A percentile compares a stretch with the other conserved stretches of the same genome.
Conservation (phyloP, 1,140 invertebrate species). For the Drosophila pruinosa region DNA sequence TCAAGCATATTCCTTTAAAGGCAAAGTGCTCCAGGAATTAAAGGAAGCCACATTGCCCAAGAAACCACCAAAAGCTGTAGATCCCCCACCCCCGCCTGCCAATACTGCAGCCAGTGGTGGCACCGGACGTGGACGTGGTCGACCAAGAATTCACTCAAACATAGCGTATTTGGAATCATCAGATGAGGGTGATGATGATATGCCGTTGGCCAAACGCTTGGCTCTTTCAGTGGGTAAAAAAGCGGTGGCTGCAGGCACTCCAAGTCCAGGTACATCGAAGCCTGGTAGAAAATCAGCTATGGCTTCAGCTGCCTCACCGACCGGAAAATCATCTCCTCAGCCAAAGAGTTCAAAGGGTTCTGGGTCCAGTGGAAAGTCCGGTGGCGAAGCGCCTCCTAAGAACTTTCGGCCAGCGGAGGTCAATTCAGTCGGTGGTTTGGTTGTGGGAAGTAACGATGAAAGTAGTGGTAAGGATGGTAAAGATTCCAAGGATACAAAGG, state of each 20-base stretch:
- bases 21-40: constrained; percentile 75
- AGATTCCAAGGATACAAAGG: constrained; percentile 84
- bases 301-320: background rate
- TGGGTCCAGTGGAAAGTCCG: constrained; percentile 30
- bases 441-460: constrained; percentile 84
- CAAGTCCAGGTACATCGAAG: constrained; percentile 14
- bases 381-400: constrained; percentile 54
- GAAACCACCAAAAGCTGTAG: constrained; percentile 82
- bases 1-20: constrained; percentile 84
- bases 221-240: constrained; percentile 68
- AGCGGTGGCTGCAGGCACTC: constrained; percentile 33
- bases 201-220: constrained; percentile 79
- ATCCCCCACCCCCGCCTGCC: constrained; percentile 16
- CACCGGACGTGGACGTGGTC: constrained; percentile 51
- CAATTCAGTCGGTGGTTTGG: constrained; percentile 87
- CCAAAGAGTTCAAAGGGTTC: constrained; percentile 42
- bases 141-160: constrained; percentile 55
- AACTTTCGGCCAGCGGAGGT: constrained; percentile 86
- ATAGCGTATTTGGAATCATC: constrained; percentile 76
- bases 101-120: background rate
- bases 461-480: constrained; percentile 84
- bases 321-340: constrained; percentile 50
- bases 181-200: constrained; percentile 81
- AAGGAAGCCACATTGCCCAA: constrained; percentile 84
- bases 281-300: constrained; percentile 30